A percentile compares a stretch with the other conserved stretches of the same genome.
Conservation (phyloP, 2,888 invertebrate genomes). For the Amorpha juglandis region DNA sequence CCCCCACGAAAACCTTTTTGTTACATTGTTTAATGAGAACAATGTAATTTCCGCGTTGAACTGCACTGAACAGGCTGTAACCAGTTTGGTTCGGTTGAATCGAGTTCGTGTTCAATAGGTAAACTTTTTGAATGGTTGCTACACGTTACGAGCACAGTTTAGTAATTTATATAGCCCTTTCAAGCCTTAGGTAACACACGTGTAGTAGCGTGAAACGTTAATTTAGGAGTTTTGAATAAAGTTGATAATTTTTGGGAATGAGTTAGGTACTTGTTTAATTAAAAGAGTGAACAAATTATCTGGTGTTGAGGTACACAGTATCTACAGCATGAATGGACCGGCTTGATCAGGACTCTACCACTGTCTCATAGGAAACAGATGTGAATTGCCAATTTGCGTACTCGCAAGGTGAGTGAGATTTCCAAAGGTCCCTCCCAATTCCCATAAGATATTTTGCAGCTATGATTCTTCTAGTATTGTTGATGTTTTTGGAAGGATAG, state of each 20-base stretch:
- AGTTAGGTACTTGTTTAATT: not conserved
- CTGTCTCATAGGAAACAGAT: too few species aligned
- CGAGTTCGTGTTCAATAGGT: conserved; percentile 27
- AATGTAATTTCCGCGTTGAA: conserved; percentile 35
- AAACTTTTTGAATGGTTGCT: conserved; percentile 33
- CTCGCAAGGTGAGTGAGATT: too few species aligned
- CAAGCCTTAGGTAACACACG: not conserved
- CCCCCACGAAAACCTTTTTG: not conserved
- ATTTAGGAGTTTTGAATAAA: not conserved
- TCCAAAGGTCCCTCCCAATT: too few species aligned
- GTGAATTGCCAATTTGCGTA: too few species aligned
- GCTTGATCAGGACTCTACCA: too few species aligned
- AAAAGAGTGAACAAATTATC: too few species aligned
- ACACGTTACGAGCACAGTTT: conserved; percentile 22
- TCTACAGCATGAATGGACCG: too few species aligned
- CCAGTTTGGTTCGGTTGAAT: conserved; percentile 33
- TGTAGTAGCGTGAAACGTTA: not conserved
- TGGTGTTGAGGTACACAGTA: too few species aligned
- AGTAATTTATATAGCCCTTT: conserved; percentile 11
- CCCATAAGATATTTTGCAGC: too few species aligned
- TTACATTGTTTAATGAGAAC: conserved; percentile 35
- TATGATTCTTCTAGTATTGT: too few species aligned
- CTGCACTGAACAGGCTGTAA: conserved; percentile 35
- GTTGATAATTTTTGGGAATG: not conserved
- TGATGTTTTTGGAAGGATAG: too few species aligned